Evolutionary conservation across 1,140 invertebrate species (phyloP), one percentile per base, ranked within the genome.

Genomic region (Saxidomus purpurata): DNA sequence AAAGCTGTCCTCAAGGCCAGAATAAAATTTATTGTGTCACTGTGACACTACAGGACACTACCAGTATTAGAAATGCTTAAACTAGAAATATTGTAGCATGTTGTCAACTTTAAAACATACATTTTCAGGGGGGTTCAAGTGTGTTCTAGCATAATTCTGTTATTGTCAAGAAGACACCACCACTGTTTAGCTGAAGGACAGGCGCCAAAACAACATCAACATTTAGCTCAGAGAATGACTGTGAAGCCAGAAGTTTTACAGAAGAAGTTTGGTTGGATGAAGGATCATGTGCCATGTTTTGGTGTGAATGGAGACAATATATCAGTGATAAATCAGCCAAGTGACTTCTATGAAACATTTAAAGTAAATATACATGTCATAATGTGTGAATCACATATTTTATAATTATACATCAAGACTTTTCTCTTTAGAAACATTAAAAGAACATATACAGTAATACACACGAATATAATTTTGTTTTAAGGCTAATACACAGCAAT

Each of bases 311-410:
- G 95, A n/a, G 92, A 94, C 47, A 92, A 93, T 52, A 93, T 96
- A 11, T 84, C 92, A 59, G 92, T 96, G 0, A 90, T 96, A 0
- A 90, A 93, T 43, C 94, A 95, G 86, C 96, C 96, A 25, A 84
- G 76, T 38, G 91, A 95, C 38, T 96, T 96, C 74, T 95, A 95
- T 93, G 87, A 95, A 90, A 93, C 93, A n/a, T 87, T 96, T 28
- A 95, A 94, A 90, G 94, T 94, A 90, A 74, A 61, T 83, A 25
- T 67, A 31, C n/a, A n/a, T n/a, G n/a, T n/a, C n/a, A n/a, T n/a
- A n/a, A n/a, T n/a, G n/a, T n/a, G n/a, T n/a, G n/a, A n/a, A n/a
- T n/a, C n/a, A n/a, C n/a, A n/a, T n/a, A n/a, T n/a, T n/a, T n/a
- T n/a, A n/a, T n/a, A n/a, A n/a, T n/a, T n/a, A n/a, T n/a, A n/a